Evolutionary conservation across 2,797 vertebrate genomes (phyloP).

Genomic region (Nyctalus aviator): DNA sequence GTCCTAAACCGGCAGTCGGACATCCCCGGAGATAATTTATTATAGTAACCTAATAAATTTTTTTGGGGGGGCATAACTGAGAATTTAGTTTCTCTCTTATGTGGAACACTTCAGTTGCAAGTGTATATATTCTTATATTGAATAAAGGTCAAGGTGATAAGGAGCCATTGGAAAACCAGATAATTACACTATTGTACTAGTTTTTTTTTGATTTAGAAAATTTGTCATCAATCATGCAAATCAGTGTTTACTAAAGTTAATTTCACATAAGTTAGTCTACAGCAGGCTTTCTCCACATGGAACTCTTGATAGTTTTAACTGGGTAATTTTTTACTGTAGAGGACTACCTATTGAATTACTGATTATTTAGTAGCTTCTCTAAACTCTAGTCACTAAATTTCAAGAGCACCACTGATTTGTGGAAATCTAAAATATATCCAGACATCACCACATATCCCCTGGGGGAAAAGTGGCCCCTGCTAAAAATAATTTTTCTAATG

Average conservation of each 20-base stretch:
- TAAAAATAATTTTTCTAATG: background rate
- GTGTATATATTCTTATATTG: background rate
- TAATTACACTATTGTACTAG: too few species aligned
- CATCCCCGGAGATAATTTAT: background rate
- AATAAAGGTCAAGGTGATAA: background rate
- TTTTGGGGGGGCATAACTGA: background rate
- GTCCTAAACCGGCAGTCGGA: too few species aligned
- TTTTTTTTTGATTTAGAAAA: background rate
- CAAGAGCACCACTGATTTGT: background rate
- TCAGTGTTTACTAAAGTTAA: background rate
- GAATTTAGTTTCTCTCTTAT: background rate
- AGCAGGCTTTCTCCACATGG: background rate
- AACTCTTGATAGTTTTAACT: background rate
- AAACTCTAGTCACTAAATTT: background rate
- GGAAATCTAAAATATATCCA: background rate
- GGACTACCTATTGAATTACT: accelerated
- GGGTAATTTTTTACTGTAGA: background rate
- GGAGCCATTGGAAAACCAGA: background rate
- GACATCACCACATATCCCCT: background rate
- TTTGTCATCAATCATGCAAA: background rate
- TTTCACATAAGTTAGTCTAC: background rate
- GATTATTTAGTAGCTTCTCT: background rate
- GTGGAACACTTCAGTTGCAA: background rate
- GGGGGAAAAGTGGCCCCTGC: too few species aligned
- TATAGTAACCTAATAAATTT: too few species aligned